Percentiles rank a stretch among this genome's conserved stretches.
Conservation (phyloP, 1,140 invertebrate species). For the Helicoverpa zea region DNA sequence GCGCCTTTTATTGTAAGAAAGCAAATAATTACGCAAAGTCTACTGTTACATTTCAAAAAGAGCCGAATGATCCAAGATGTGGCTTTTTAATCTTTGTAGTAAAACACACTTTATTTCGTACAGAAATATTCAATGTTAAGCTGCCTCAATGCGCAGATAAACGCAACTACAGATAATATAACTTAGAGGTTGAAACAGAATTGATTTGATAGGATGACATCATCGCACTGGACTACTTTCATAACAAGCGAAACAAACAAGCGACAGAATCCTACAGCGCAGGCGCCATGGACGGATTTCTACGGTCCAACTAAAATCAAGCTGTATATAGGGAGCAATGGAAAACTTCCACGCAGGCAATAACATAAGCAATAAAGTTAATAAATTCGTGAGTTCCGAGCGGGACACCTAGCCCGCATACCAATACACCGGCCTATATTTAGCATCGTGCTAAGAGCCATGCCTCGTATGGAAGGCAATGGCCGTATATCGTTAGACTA, state of each 20-base stretch:
- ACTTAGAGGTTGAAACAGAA: slow-evolving; percentile 50
- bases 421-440: slow-evolving; percentile 68
- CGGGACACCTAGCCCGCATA: slow-evolving; percentile 61
- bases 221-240: slow-evolving; percentile 53
- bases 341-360: neutral
- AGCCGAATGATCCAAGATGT: neutral
- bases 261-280: slow-evolving; percentile 13
- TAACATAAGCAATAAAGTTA: slow-evolving; percentile 4
- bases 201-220: slow-evolving; percentile 66
- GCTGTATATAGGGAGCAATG: slow-evolving; percentile 36
- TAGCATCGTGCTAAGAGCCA: slow-evolving; percentile 65
- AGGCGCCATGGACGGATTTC: slow-evolving; percentile 29
- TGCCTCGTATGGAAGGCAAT: slow-evolving; percentile 54
- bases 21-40: no score
- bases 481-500: slow-evolving; percentile 51
- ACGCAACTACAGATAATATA: neutral
- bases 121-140: neutral
- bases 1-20: no score
- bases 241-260: slow-evolving; percentile 16
- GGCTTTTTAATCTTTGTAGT: neutral
- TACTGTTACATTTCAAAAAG: no score
- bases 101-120: neutral
- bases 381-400: slow-evolving; percentile 46
- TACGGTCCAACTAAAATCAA: slow-evolving; percentile 4
- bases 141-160: neutral